These are phyloP conservation scores for Saccopteryx bilineata DNA, from an alignment of 2,113 vertebrate genomes.

Conservation along the genomic window DNA sequence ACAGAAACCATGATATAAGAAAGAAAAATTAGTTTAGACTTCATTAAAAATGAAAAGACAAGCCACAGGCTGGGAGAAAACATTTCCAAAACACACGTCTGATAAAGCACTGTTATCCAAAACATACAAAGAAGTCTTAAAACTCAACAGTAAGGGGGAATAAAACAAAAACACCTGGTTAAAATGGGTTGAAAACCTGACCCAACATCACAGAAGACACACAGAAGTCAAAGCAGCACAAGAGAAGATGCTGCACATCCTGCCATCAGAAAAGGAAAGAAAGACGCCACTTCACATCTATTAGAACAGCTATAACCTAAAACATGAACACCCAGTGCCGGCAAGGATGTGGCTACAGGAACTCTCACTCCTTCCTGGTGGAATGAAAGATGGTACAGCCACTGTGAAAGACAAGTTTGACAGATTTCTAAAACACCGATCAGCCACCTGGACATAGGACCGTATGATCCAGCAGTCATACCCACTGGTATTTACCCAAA, in stretches of 20 bases:
- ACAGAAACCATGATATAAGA: not conserved
- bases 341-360: not conserved
- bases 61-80: not conserved
- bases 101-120: not conserved
- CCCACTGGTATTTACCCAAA: not conserved
- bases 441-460: not conserved
- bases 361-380: not conserved
- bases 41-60: conserved; percentile 9
- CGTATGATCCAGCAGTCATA: not conserved
- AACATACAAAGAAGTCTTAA: not conserved
- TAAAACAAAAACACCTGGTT: not conserved
- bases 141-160: not conserved
- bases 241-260: not conserved
- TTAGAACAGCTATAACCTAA: not conserved
- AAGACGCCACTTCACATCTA: not conserved
- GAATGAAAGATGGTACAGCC: not conserved
- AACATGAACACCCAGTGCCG: not conserved
- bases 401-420: not conserved
- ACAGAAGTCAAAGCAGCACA: not conserved
- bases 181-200: not conserved
- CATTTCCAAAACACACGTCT: not conserved
- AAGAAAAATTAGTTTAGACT: not conserved
- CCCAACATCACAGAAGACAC: not conserved
- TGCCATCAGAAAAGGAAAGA: not conserved
- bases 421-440: not conserved